phyloP scores from a whole-genome alignment of 2,888 invertebrate species.

The Dryocosmus kuriphilus region DNA sequence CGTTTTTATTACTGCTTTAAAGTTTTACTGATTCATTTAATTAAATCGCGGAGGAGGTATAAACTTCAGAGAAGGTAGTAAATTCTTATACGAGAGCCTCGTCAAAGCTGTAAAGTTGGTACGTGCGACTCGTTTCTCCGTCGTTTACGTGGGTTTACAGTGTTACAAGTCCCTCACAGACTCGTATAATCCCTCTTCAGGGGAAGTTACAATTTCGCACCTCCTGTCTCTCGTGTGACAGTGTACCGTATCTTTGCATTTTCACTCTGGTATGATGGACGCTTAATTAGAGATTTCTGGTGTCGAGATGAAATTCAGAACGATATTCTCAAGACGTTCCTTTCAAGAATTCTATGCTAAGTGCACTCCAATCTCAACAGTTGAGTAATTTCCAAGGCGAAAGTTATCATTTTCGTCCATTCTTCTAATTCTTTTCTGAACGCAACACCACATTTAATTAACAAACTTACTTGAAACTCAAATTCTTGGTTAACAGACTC shows the following conservation, averaged over 20 bases:
- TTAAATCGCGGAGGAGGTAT: constrained; percentile 40
- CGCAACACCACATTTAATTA: neutral
- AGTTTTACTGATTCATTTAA: constrained; percentile 40
- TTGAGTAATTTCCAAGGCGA: constrained; percentile 6
- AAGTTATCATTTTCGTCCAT: neutral
- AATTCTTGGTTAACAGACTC: neutral
- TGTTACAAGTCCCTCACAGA: constrained; percentile 30
- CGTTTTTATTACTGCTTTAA: constrained; percentile 35
- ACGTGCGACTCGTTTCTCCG: constrained; percentile 35
- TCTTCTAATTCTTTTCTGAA: neutral
- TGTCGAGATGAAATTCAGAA: constrained; percentile 25
- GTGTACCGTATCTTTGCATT: constrained; percentile 12
- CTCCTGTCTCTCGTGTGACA: neutral
- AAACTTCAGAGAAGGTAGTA: constrained; percentile 38
- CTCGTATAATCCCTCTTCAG: constrained; percentile 16
- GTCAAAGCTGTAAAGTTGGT: constrained; percentile 38
- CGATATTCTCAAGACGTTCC: neutral
- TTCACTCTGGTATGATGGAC: constrained; percentile 13
- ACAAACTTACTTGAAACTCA: neutral
- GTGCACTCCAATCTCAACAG: constrained; percentile 10
- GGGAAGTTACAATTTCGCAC: constrained; percentile 29
- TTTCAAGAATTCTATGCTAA: constrained; percentile 21
- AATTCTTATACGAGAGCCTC: constrained; percentile 40
- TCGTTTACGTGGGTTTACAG: constrained; percentile 26
- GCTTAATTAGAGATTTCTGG: constrained; percentile 36